These are phyloP conservation scores for Meghimatium bilineatum DNA, from an alignment of 2,888 invertebrate genomes.

Conservation along the genomic window DNA sequence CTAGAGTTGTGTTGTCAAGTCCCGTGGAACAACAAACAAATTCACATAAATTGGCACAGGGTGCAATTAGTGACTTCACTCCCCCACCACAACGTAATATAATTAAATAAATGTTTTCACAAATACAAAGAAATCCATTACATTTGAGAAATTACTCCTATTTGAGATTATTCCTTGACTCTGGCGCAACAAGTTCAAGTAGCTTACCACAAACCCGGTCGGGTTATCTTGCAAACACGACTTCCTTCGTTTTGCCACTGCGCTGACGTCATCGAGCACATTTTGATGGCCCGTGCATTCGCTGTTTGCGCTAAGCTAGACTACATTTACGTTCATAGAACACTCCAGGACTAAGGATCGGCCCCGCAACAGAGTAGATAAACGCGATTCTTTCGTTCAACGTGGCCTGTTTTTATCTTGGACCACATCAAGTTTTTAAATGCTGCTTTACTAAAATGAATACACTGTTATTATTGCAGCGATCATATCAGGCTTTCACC, in stretches of 20 bases:
- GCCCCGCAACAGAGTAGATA: not conserved
- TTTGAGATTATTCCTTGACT: not conserved
- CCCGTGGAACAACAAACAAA: not conserved
- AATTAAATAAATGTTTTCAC: not conserved
- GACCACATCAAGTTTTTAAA: not conserved
- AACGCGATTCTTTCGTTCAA: conserved; percentile 13
- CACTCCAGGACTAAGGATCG: not conserved
- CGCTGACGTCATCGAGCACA: conserved; percentile 26
- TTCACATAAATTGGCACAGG: not conserved
- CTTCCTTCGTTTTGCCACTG: conserved; percentile 22
- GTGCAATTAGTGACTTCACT: not conserved
- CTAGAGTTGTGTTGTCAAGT: not conserved
- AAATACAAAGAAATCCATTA: conserved; percentile 9
- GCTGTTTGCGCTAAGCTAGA: not conserved
- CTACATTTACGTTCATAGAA: not conserved
- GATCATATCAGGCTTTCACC: conserved; percentile 10
- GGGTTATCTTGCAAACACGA: conserved; percentile 12
- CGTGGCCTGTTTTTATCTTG: not conserved
- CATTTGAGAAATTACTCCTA: not conserved
- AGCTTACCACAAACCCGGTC: not conserved
- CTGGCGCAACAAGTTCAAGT: conserved; percentile 9
- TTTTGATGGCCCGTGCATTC: too few species aligned
- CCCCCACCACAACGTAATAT: not conserved
- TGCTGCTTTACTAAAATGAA: not conserved
- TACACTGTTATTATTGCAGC: conserved; percentile 24